Percentiles rank a stretch among this genome's conserved stretches.
These are phyloP conservation scores for Myiopsitta monachus DNA, from an alignment of 2,113 vertebrate species.

Conservation along the genomic window DNA sequence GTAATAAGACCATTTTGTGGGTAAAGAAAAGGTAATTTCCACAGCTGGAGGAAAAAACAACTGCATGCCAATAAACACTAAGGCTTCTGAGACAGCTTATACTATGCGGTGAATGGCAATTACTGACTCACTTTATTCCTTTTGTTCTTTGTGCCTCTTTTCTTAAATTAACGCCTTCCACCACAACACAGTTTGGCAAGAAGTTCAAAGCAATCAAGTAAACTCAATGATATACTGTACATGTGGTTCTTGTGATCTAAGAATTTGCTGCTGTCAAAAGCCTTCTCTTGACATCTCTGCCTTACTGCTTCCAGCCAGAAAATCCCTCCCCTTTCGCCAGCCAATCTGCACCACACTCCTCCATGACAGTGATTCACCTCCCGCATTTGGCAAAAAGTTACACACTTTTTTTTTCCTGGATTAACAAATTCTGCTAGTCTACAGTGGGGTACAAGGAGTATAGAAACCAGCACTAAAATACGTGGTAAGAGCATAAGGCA, in stretches of 20 bases:
- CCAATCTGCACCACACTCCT: background rate
- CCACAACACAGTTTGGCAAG: conserved; percentile 26
- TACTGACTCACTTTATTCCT: background rate
- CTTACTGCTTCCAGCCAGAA: background rate
- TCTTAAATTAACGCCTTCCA: conserved; percentile 9
- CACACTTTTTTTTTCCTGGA: background rate
- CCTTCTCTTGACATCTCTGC: background rate
- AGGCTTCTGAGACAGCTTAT: background rate
- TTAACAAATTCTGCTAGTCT: background rate
- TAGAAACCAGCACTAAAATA: background rate
- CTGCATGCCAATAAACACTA: background rate
- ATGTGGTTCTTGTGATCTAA: background rate
- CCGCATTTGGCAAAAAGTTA: background rate
- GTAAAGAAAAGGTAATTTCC: conserved; percentile 18
- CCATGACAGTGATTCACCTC: background rate
- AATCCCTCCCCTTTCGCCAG: background rate
- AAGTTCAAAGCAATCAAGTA: conserved; percentile 24
- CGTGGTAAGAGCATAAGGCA: background rate
- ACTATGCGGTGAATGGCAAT: background rate
- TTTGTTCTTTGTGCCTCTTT: background rate
- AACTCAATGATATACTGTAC: background rate
- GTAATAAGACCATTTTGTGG: background rate
- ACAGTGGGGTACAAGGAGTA: background rate
- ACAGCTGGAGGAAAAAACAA: conserved; percentile 31
- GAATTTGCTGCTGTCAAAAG: background rate